Evolutionary conservation across 2,113 vertebrate genomes (phyloP).

Genomic region (Alosa alosa): DNA sequence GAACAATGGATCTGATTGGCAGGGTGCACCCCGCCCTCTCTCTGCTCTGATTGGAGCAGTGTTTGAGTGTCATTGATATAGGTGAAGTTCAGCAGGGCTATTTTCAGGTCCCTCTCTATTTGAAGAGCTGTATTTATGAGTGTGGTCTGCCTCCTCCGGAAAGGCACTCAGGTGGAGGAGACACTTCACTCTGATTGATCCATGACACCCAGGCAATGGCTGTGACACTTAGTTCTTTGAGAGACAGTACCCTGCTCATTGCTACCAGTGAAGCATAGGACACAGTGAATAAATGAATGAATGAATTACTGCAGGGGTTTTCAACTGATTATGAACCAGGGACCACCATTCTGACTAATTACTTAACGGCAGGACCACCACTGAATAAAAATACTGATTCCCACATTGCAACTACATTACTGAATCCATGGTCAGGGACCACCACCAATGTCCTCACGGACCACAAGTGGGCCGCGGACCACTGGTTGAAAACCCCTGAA

Average conservation of each 20-base stretch:
- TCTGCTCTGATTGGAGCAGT: neutral
- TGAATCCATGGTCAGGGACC: too few species aligned
- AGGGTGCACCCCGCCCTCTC: neutral
- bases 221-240: neutral
- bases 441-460: too few species aligned
- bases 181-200: constrained; percentile 9
- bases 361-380: too few species aligned
- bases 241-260: neutral
- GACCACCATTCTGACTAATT: too few species aligned
- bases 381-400: too few species aligned
- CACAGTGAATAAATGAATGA: neutral
- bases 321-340: too few species aligned
- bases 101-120: constrained; percentile 38
- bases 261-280: neutral
- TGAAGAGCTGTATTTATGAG: constrained; percentile 38
- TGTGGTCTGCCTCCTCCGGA: neutral
- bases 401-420: too few species aligned
- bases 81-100: constrained; percentile 14
- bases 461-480: too few species aligned
- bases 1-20: neutral
- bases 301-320: too few species aligned
- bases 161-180: neutral
- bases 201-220: neutral
- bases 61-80: neutral
- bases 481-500: too few species aligned